phyloP scores from a whole-genome alignment of 2,888 invertebrate genomes.

The Athalia rosae region DNA sequence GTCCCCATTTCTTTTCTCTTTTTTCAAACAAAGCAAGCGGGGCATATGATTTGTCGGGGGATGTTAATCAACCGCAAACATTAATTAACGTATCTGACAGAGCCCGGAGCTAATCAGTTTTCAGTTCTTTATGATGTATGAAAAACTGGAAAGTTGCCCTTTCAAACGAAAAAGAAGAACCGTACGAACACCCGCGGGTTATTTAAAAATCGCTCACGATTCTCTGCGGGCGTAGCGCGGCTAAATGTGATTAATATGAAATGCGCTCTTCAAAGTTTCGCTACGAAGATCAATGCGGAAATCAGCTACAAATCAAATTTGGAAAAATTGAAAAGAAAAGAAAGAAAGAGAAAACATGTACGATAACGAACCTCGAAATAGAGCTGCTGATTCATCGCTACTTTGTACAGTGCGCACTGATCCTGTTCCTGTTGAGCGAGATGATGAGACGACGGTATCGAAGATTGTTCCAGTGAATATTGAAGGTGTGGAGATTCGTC shows the following conservation, averaged over 20 bases:
- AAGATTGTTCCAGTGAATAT: conserved; percentile 55
- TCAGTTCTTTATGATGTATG: background rate
- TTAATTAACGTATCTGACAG: background rate
- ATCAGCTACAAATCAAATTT: no score
- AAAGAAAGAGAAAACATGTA: no score
- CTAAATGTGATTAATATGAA: no score
- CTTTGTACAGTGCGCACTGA: conserved; percentile 82
- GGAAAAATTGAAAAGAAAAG: background rate
- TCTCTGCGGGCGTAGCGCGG: no score
- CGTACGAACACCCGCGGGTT: no score
- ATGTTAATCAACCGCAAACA: background rate
- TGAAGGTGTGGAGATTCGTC: conserved; percentile 51
- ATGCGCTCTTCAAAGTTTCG: no score
- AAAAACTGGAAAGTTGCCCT: background rate
- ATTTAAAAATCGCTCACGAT: no score
- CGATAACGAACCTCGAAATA: conserved; percentile 74
- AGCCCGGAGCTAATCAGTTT: background rate
- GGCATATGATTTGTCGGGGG: background rate
- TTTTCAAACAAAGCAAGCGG: background rate
- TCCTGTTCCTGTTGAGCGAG: conserved; percentile 71
- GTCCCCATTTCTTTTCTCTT: background rate
- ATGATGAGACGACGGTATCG: conserved; percentile 55
- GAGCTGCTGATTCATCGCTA: conserved; percentile 81
- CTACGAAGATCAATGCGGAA: no score
- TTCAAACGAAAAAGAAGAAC: background rate